phyloP scores from a whole-genome alignment of 1,140 invertebrate species.

The Acromyrmex charruanus region DNA sequence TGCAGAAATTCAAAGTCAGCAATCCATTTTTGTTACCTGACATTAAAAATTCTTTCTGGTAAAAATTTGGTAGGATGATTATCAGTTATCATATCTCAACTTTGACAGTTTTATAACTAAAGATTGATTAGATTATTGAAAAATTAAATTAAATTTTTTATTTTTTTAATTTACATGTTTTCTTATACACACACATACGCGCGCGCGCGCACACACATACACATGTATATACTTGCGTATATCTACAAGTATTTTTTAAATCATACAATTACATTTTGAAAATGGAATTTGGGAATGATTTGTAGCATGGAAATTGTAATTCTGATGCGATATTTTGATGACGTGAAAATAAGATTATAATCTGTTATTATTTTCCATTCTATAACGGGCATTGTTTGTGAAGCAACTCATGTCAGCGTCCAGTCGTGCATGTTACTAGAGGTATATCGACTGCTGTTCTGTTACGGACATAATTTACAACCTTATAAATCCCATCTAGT shows the following conservation, averaged over 20 bases:
- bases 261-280: background rate
- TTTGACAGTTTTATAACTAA: background rate
- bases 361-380: constrained; percentile 11
- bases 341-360: background rate
- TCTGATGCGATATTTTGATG: background rate
- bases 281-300: constrained; percentile 16
- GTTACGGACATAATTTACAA: constrained; percentile 82
- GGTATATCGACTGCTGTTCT: constrained; percentile 78
- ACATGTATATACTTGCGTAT: too few relatives aligned
- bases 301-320: background rate
- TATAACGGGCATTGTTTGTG: constrained; percentile 13
- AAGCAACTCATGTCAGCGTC: constrained; percentile 47
- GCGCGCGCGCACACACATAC: too few relatives aligned
- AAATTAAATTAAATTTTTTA: constrained; percentile 10
- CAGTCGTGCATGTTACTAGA: constrained; percentile 43
- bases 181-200: too few relatives aligned
- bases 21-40: background rate
- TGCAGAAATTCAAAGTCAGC: background rate
- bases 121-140: background rate
- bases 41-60: background rate
- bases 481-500: constrained; percentile 65
- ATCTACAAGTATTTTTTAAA: background rate
- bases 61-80: constrained; percentile 2
- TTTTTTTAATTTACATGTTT: background rate
- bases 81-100: background rate